Percentiles rank a stretch among this genome's conserved stretches.
Conservation (phyloP, 2,888 invertebrate species). For the Rotaria sp. region DNA sequence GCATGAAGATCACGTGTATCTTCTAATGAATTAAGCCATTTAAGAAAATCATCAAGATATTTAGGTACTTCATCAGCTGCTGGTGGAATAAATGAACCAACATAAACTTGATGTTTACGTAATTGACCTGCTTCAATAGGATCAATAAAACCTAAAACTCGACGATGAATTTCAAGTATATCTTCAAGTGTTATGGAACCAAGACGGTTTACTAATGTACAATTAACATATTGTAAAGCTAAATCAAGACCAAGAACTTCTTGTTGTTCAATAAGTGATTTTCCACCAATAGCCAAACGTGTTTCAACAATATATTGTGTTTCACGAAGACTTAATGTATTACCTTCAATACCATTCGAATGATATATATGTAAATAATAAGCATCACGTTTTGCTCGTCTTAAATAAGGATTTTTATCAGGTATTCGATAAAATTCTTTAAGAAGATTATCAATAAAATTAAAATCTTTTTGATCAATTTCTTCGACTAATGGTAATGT, state of each 20-base stretch:
- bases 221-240: slow-evolving; percentile 80
- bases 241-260: slow-evolving; percentile 82
- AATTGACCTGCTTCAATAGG: slow-evolving; percentile 73
- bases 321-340: slow-evolving; percentile 86
- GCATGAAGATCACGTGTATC: slow-evolving; percentile 69
- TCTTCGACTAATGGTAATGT: slow-evolving; percentile 54
- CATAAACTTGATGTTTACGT: slow-evolving; percentile 64
- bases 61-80: slow-evolving; percentile 71
- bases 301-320: slow-evolving; percentile 62
- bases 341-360: slow-evolving; percentile 87
- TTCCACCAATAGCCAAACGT: slow-evolving; percentile 69
- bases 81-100: slow-evolving; percentile 85
- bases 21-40: slow-evolving; percentile 70
- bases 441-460: slow-evolving; percentile 45
- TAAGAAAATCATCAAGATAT: slow-evolving; percentile 78
- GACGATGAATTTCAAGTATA: slow-evolving; percentile 79
- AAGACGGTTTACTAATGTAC: slow-evolving; percentile 55
- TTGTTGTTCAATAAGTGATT: slow-evolving; percentile 90
- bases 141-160: slow-evolving; percentile 88
- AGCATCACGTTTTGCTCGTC: slow-evolving; percentile 82
- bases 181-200: slow-evolving; percentile 69
- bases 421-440: slow-evolving; percentile 69
- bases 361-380: slow-evolving; percentile 90
- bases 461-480: slow-evolving; percentile 71
- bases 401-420: slow-evolving; percentile 69